A percentile compares a stretch with the other conserved stretches of the same genome.
Conservation (phyloP, 1,140 invertebrate genomes). For the Cydia splendana region DNA sequence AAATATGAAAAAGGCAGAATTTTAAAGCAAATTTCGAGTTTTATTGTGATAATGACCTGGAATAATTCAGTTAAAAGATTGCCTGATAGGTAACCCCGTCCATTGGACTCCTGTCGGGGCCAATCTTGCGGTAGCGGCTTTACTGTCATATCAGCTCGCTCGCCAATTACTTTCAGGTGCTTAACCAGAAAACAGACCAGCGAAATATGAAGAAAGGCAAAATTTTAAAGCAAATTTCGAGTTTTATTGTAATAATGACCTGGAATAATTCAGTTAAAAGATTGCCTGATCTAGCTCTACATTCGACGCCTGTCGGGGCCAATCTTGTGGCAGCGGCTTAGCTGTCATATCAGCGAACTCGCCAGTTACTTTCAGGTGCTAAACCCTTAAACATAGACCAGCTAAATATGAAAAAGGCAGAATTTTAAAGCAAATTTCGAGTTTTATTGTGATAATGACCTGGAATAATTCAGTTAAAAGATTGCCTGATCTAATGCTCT, state of each 20-base stretch:
- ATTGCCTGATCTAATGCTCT: background rate
- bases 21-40: no score
- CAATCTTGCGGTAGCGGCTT: background rate
- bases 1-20: background rate
- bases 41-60: no score
- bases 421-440: background rate
- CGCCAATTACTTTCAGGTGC: background rate
- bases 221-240: background rate
- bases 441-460: no score
- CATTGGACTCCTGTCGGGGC: background rate
- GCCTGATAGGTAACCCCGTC: no score
- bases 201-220: background rate
- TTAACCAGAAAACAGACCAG: no score
- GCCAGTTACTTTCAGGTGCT: constrained; percentile 2
- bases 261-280: no score
- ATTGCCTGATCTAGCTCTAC: no score
- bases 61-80: background rate
- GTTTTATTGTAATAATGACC: no score
- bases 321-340: background rate
- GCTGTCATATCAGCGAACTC: background rate
- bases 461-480: background rate
- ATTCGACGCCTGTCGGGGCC: background rate
- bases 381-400: background rate
- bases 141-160: background rate
- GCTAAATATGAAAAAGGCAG: background rate